phyloP scores from a whole-genome alignment of 2,888 invertebrate species.

The Acronicta aceris region DNA sequence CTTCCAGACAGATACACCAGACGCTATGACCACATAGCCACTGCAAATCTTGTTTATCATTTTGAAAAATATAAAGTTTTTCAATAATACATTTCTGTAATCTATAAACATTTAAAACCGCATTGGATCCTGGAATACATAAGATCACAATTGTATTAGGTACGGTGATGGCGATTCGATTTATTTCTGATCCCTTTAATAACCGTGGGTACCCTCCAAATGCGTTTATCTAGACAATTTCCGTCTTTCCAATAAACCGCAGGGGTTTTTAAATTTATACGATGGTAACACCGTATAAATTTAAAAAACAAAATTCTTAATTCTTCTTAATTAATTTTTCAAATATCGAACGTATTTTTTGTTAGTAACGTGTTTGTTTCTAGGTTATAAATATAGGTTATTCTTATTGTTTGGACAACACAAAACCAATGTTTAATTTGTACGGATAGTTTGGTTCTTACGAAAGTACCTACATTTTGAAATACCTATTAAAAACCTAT shows the following conservation, averaged over 20 bases:
- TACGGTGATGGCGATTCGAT: constrained; percentile 25
- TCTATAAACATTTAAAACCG: neutral
- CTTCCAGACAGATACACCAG: too few species aligned
- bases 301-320: constrained; percentile 2
- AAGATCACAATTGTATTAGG: constrained; percentile 28
- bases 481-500: too few species aligned
- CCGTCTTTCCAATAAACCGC: constrained; percentile 2
- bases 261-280: too few species aligned
- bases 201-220: constrained; percentile 5
- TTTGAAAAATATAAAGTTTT: too few species aligned
- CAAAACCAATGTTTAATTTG: neutral
- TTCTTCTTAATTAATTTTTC: too few species aligned
- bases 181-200: constrained; percentile 28
- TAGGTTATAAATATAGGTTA: neutral
- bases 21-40: too few species aligned
- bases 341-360: constrained; percentile 17
- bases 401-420: neutral
- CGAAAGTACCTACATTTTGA: too few species aligned
- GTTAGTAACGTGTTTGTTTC: constrained; percentile 9
- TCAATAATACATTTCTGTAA: too few species aligned
- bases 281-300: neutral
- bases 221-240: constrained; percentile 8
- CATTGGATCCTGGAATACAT: constrained; percentile 18
- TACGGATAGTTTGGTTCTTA: too few species aligned
- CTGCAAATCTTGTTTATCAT: too few species aligned